Conservation (phyloP, 2,888 invertebrate genomes). For the Trichogramma dendrolimi region DNA sequence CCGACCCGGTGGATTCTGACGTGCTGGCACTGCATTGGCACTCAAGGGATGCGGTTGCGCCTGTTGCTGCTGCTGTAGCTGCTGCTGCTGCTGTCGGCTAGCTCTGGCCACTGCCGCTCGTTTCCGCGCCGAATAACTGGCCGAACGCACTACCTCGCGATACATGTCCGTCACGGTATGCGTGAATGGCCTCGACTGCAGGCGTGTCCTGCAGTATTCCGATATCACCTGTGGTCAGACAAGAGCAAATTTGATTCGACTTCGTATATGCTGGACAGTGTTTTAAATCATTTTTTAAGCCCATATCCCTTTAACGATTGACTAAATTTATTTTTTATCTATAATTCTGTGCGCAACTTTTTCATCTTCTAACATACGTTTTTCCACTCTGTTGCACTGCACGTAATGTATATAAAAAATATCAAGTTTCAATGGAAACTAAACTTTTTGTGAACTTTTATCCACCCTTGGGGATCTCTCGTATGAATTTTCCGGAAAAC, state of each 20-base stretch:
- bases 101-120: conserved; percentile 29
- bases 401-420: no score
- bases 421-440: no score
- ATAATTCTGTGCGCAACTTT: no score
- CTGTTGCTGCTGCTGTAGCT: conserved; percentile 7
- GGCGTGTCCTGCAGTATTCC: conserved; percentile 57
- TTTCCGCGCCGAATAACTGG: conserved; percentile 45
- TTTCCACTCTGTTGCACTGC: no score
- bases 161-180: conserved; percentile 62
- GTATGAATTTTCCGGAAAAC: no score
- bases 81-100: conserved; percentile 18
- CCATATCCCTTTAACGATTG: no score
- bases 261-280: background rate
- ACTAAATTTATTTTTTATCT: no score
- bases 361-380: no score
- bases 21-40: conserved; percentile 15
- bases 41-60: conserved; percentile 13
- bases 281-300: background rate
- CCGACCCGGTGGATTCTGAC: conserved; percentile 25
- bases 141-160: conserved; percentile 53
- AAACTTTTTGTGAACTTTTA: no score
- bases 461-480: no score
- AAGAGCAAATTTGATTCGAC: conserved; percentile 11
- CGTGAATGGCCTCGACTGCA: conserved; percentile 59
- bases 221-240: conserved; percentile 56